phyloP scores from a whole-genome alignment of 1,140 invertebrate species.

The Planococcus citri region DNA sequence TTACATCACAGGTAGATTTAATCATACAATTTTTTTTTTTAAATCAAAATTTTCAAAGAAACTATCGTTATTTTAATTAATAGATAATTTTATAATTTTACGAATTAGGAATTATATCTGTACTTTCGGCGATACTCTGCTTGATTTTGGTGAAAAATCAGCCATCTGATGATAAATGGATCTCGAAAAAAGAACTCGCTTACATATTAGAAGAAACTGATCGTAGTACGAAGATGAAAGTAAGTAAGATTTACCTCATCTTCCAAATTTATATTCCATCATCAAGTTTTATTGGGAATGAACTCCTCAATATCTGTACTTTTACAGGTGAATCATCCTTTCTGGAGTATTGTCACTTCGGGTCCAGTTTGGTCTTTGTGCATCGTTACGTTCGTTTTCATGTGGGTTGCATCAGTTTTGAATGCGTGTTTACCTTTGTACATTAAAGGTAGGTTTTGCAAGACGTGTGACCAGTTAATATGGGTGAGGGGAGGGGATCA shows the following conservation, averaged over 20 bases:
- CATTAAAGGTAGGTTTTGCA: not conserved
- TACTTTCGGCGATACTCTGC: not conserved
- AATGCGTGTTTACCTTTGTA: not conserved
- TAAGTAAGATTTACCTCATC: not conserved
- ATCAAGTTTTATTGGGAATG: not conserved
- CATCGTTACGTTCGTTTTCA: not conserved
- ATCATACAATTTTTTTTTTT: no score
- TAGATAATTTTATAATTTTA: not conserved
- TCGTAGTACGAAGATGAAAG: not conserved
- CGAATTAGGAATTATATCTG: no score
- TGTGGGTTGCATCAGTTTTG: not conserved
- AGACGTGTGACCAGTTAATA: no score
- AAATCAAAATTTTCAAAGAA: not conserved
- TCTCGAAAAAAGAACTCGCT: not conserved
- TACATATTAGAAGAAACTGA: not conserved
- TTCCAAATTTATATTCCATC: not conserved
- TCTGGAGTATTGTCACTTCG: not conserved
- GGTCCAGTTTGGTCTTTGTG: not conserved
- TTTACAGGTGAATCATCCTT: not conserved
- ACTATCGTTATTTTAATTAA: not conserved
- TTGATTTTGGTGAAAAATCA: not conserved
- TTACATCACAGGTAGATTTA: slow-evolving; percentile 61
- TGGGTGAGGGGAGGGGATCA: no score
- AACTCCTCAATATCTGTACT: no score
- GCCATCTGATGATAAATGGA: not conserved